phyloP scores from a whole-genome alignment of 1,140 invertebrate genomes.

The Heliconius nattereri region DNA sequence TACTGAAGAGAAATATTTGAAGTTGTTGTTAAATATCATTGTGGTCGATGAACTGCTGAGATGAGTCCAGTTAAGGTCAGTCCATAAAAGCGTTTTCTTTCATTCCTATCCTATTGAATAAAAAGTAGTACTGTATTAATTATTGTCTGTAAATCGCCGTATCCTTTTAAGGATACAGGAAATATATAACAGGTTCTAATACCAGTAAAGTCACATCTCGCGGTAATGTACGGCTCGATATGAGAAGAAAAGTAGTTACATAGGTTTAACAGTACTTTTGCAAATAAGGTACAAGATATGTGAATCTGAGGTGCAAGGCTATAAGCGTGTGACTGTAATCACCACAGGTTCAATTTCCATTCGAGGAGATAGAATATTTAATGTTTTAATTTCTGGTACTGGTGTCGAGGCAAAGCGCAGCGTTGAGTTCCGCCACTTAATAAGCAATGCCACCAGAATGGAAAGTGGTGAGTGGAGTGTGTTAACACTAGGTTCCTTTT shows the following conservation, averaged over 20 bases:
- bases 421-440: no score
- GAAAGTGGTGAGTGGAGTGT: no score
- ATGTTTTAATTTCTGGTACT: no score
- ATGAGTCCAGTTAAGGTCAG: neutral
- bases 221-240: slow-evolving; percentile 40
- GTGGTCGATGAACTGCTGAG: neutral
- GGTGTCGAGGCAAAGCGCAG: no score
- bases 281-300: slow-evolving; percentile 24
- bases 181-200: slow-evolving; percentile 54
- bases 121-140: slow-evolving; percentile 60
- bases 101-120: slow-evolving; percentile 37
- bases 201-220: slow-evolving; percentile 26
- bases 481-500: no score
- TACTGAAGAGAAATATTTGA: neutral
- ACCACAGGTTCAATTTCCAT: no score
- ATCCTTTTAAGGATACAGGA: slow-evolving; percentile 71
- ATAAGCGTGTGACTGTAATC: no score
- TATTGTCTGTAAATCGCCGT: slow-evolving; percentile 57
- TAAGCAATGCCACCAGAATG: no score
- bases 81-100: neutral
- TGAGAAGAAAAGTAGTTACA: slow-evolving; percentile 58
- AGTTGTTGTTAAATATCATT: neutral
- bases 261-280: slow-evolving; percentile 59
- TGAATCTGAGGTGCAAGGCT: no score
- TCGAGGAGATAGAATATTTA: no score